Evolutionary conservation across 2,113 vertebrate species (phyloP).

Genomic region (Pituophis catenifer): DNA sequence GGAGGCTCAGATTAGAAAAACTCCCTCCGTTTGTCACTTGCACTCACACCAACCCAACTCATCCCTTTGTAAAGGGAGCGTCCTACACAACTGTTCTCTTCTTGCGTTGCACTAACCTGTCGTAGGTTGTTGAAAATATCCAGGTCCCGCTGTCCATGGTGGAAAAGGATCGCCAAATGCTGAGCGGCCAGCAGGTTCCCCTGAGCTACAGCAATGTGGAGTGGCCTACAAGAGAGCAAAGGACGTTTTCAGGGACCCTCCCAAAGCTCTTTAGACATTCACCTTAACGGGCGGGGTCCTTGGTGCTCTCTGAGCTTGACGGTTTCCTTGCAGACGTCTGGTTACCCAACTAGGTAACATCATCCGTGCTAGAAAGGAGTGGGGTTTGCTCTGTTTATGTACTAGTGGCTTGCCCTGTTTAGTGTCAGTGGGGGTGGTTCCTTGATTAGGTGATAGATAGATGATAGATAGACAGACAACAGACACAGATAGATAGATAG

Average conservation of each 20-base stretch:
- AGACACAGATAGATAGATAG: no score
- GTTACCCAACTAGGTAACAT: neutral
- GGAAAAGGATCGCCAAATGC: slow-evolving; percentile 70
- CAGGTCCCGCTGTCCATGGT: slow-evolving; percentile 62
- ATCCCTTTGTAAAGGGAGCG: slow-evolving; percentile 14
- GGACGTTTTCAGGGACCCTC: neutral
- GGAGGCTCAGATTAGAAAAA: neutral
- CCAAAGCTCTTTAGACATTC: neutral
- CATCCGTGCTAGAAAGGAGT: neutral
- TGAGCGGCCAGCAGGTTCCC: slow-evolving; percentile 62
- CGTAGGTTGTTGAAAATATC: slow-evolving; percentile 84
- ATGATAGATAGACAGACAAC: no score
- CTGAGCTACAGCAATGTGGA: slow-evolving; percentile 87
- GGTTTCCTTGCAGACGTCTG: neutral
- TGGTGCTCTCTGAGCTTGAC: neutral
- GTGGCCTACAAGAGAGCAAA: slow-evolving; percentile 67
- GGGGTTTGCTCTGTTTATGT: neutral
- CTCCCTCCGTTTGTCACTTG: neutral
- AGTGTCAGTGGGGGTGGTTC: neutral
- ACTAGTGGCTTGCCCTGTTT: neutral
- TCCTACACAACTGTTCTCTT: neutral
- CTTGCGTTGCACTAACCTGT: slow-evolving; percentile 73
- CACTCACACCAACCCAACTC: no score
- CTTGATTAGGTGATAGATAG: neutral
- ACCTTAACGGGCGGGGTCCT: neutral